phyloP scores from a whole-genome alignment of 2,888 invertebrate genomes.

The Amphimallon solstitiale region DNA sequence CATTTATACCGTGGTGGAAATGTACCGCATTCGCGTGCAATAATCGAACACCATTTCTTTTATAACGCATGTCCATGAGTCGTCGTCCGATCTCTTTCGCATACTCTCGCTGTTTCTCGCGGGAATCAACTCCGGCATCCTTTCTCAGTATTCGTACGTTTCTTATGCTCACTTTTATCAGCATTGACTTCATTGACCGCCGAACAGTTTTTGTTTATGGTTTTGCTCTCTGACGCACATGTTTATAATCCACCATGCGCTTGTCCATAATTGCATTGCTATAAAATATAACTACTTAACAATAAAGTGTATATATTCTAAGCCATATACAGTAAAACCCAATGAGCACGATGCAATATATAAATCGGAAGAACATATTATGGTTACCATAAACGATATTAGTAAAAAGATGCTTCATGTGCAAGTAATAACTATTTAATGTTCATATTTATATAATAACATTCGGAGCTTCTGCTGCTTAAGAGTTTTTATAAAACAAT shows the following conservation, averaged over 20 bases:
- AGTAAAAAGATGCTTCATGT: too few relatives aligned
- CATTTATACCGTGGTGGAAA: slow-evolving; percentile 20
- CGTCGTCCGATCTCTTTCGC: slow-evolving; percentile 22
- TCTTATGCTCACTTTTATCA: slow-evolving; percentile 6
- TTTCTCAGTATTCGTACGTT: slow-evolving; percentile 29
- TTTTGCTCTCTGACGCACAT: slow-evolving; percentile 5
- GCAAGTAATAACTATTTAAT: too few relatives aligned
- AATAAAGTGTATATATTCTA: too few relatives aligned
- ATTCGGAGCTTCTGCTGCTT: too few relatives aligned
- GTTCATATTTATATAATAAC: too few relatives aligned
- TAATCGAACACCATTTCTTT: slow-evolving; percentile 27
- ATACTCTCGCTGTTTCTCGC: slow-evolving; percentile 29
- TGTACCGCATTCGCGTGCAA: neutral
- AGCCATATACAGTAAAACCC: too few relatives aligned
- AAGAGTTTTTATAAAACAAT: too few relatives aligned
- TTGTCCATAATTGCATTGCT: slow-evolving; percentile 4
- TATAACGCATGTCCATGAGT: slow-evolving; percentile 22
- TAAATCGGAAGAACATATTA: too few relatives aligned
- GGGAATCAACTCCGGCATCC: slow-evolving; percentile 33
- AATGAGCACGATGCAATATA: too few relatives aligned
- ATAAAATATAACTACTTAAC: neutral
- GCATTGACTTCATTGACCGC: slow-evolving; percentile 20
- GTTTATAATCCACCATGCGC: slow-evolving; percentile 1
- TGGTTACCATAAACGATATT: too few relatives aligned
- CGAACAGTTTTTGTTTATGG: slow-evolving; percentile 23